These are phyloP conservation scores for Linurgus olivaceus DNA, from an alignment of 2,797 vertebrate species.

Conservation along the genomic window DNA sequence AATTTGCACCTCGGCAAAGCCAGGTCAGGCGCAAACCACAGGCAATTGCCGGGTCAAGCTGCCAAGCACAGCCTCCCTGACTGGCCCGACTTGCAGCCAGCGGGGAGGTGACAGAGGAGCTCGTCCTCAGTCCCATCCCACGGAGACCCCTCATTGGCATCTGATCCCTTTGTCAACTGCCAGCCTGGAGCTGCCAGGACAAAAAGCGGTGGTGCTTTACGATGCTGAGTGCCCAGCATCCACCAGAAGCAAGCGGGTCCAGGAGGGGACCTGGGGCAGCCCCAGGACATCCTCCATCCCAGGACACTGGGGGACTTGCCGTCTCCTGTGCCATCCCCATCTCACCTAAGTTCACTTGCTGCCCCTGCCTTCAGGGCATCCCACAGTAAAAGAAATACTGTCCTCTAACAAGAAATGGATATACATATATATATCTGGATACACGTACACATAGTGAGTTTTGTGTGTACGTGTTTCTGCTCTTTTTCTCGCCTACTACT, in stretches of 20 bases:
- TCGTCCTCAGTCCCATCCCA: neutral
- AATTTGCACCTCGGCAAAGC: neutral
- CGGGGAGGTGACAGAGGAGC: fast-evolving
- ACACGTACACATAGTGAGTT: neutral
- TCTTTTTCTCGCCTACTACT: neutral
- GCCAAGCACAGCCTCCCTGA: neutral
- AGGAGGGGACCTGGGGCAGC: neutral
- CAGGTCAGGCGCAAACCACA: fast-evolving
- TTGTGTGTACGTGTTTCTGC: fast-evolving
- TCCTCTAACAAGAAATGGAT: neutral
- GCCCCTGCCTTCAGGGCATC: neutral
- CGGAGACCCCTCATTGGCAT: neutral
- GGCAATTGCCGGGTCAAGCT: neutral
- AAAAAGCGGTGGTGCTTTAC: neutral
- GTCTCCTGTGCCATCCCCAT: neutral
- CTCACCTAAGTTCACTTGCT: fast-evolving
- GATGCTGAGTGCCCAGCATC: neutral
- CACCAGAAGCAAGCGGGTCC: fast-evolving
- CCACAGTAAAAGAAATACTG: neutral
- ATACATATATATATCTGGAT: no score
- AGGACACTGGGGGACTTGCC: fast-evolving
- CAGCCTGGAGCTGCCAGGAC: neutral
- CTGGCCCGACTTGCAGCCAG: neutral
- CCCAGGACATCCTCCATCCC: neutral
- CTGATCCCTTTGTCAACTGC: neutral